Base-by-base conservation (phyloP, 2,113 vertebrate genomes). In the Cisticola juncidis region DNA sequence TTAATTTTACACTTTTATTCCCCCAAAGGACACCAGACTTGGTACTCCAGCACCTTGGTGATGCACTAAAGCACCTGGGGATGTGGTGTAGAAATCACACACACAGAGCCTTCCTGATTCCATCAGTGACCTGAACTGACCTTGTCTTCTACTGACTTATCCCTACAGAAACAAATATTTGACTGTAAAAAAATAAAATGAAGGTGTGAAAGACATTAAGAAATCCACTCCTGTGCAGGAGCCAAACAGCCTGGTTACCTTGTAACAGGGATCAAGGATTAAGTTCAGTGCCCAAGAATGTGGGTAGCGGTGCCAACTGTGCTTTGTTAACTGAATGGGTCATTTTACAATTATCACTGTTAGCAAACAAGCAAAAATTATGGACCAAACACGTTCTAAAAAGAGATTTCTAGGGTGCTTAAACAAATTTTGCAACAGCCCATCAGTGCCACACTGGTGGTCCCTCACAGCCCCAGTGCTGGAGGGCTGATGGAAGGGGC, bases 211-310 rank as follows among this genome's bases (percentile, higher is more conserved):
- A 72, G 33, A 40, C 18, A 22, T 53, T 38, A 21, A 58, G 50
- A 58, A 84, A 81, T 26, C 22, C 50, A 54, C 9, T 54, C 50
- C 42, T 21, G 66, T 11, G 53, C 74, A 53, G 70, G 60, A 22
- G 33, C 23, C 64, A 40, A 51, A 47, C 36, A 47, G 64, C 74
- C n/a, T 11, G 21, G 82, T 93, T 92, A 95, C 77, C 86, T 36
- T 92, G 14, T 66, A 93, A 73, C 72, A 53, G 66, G 78, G 88
- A 65, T 50, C 56, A 66, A 36, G 45, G 84, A 65, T 87, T 72
- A 87, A 35, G 62, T 56, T 64, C 72, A 45, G 42, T 7, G 57
- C 83, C 68, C 17, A 92, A 35, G 76, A 74, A 93, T 5, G 38
- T 36, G 57, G 73, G 53, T 0, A 40, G 54, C 0, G 0, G 38